Evolutionary conservation across 2,113 vertebrate species (phyloP).

Genomic region (Eulemur rufifrons): DNA sequence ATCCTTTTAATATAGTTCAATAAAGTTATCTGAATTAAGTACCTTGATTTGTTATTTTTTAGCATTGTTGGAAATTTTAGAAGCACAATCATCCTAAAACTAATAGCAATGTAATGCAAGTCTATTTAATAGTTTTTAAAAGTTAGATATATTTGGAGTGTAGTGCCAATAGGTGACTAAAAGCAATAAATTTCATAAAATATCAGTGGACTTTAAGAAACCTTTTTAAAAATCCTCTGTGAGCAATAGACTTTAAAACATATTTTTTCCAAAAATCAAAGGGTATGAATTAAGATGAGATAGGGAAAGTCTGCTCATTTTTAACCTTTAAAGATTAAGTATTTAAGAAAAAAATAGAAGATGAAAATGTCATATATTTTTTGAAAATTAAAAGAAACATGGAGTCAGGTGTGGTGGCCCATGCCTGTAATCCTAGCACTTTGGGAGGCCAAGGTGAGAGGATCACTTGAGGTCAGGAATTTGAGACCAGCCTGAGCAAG

Average conservation of each 20-base stretch:
- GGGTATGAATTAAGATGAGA: slow-evolving; percentile 13
- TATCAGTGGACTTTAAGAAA: not conserved
- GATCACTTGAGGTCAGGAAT: too few relatives aligned
- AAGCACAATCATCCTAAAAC: not conserved
- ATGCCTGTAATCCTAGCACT: too few relatives aligned
- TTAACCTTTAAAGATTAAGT: slow-evolving; percentile 26
- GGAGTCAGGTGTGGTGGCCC: too few relatives aligned
- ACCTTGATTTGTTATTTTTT: slow-evolving; percentile 46
- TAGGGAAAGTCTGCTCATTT: not conserved
- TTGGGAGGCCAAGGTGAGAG: too few relatives aligned
- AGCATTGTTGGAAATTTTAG: not conserved
- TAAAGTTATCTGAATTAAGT: slow-evolving; percentile 33
- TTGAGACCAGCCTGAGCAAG: too few relatives aligned
- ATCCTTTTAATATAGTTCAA: not conserved
- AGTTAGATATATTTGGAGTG: slow-evolving; percentile 14
- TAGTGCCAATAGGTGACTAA: slow-evolving; percentile 5
- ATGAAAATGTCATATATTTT: not conserved
- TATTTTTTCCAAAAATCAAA: slow-evolving; percentile 23
- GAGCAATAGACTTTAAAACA: slow-evolving; percentile 17
- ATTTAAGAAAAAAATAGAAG: slow-evolving; percentile 12
- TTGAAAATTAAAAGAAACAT: not conserved
- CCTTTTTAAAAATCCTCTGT: not conserved
- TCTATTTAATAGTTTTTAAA: slow-evolving; percentile 38
- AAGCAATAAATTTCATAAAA: slow-evolving; percentile 37
- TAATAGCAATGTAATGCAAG: not conserved